phyloP scores from a whole-genome alignment of 2,797 vertebrate species.

The Semotilus atromaculatus region DNA sequence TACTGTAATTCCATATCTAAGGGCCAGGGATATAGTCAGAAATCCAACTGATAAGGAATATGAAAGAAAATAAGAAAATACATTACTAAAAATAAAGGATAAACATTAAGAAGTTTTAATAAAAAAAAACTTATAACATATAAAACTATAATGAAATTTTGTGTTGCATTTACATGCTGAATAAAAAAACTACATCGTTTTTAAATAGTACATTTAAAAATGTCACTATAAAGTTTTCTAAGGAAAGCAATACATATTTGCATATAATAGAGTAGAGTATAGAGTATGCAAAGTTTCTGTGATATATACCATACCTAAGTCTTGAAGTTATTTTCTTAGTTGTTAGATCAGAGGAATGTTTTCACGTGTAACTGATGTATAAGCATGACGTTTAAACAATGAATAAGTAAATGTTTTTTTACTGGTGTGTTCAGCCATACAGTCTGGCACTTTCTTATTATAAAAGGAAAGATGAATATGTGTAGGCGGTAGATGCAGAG shows the following conservation, averaged over 20 bases:
- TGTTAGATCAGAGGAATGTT: not conserved
- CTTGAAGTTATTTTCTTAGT: not conserved
- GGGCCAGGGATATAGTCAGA: not conserved
- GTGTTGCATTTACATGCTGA: no score
- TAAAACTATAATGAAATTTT: not conserved
- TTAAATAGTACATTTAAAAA: no score
- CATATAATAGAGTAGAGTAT: not conserved
- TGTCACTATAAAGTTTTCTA: no score
- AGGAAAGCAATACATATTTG: not conserved
- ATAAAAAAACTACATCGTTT: no score
- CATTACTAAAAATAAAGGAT: not conserved
- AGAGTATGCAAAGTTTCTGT: not conserved
- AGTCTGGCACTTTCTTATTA: not conserved
- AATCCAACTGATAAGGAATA: not conserved
- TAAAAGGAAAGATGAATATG: constrained; percentile 5
- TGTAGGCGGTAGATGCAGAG: not conserved
- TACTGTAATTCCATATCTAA: not conserved
- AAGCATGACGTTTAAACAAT: not conserved
- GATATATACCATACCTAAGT: not conserved
- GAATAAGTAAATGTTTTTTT: no score
- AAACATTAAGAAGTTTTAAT: not conserved
- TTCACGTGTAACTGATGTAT: not conserved
- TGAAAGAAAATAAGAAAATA: not conserved
- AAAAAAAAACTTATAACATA: not conserved
- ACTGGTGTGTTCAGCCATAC: not conserved